These are phyloP conservation scores for Xanthia togata DNA, from an alignment of 2,888 invertebrate genomes.

Conservation along the genomic window DNA sequence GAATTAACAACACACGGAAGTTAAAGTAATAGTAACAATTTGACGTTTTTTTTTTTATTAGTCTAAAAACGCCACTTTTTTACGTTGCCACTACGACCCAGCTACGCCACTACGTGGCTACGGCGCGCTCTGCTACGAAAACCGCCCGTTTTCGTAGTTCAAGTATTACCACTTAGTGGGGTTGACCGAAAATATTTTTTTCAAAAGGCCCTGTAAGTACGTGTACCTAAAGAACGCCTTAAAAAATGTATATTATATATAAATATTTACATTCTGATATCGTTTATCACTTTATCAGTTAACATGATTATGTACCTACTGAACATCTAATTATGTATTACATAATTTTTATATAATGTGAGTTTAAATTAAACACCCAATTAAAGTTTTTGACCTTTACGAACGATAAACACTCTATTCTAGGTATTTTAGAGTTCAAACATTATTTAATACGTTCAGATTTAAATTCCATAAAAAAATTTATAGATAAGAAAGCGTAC, in stretches of 20 bases:
- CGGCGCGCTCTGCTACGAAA: not conserved
- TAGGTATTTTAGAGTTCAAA: constrained; percentile 4
- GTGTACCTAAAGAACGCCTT: not conserved
- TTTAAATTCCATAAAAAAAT: constrained; percentile 11
- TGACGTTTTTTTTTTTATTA: too few species aligned
- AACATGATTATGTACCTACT: not conserved
- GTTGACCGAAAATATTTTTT: not conserved
- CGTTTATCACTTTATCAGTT: constrained; percentile 25
- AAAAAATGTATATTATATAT: not conserved
- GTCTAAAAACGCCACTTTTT: not conserved
- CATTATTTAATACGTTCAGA: not conserved
- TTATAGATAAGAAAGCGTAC: not conserved
- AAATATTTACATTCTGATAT: constrained; percentile 34
- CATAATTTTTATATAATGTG: constrained; percentile 4
- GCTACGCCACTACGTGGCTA: not conserved
- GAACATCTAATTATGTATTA: not conserved
- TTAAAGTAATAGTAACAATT: not conserved
- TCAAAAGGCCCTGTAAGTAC: not conserved
- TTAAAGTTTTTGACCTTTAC: constrained; percentile 20
- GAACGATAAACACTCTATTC: not conserved
- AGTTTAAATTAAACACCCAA: constrained; percentile 11
- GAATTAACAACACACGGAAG: not conserved
- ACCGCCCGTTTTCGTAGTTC: not conserved
- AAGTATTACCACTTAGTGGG: not conserved
- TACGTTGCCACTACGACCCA: not conserved